Conservation (phyloP, 2,797 vertebrate genomes). For the Rhabdomys pumilio region DNA sequence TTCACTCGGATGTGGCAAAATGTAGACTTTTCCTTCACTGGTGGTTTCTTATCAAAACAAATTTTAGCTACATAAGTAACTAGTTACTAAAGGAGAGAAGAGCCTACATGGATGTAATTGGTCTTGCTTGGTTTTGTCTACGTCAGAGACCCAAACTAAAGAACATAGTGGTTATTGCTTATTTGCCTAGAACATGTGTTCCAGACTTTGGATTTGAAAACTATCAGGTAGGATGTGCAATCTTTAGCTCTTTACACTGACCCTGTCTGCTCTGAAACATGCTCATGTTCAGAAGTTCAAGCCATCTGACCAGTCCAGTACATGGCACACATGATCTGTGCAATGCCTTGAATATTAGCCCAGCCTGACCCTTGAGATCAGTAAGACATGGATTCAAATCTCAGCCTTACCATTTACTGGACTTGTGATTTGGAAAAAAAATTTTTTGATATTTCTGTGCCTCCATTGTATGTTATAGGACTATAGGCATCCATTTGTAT, state of each 20-base stretch:
- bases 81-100: background rate
- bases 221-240: too few species aligned
- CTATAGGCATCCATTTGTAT: too few species aligned
- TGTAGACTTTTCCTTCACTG: background rate
- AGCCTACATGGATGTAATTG: background rate
- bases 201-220: background rate
- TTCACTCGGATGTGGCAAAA: constrained; percentile 26
- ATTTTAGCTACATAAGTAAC: constrained; percentile 4
- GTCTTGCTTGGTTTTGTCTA: background rate
- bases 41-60: background rate
- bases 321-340: background rate
- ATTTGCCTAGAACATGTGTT: background rate
- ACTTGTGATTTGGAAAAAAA: background rate
- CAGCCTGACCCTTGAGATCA: background rate
- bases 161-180: background rate
- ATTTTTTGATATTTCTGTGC: background rate
- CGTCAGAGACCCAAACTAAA: background rate
- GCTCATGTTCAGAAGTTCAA: background rate
- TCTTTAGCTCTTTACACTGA: background rate
- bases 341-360: background rate
- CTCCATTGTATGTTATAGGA: background rate
- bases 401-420: background rate
- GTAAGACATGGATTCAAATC: background rate
- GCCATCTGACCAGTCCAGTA: background rate
- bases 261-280: background rate